Base-by-base conservation (phyloP, 2,888 invertebrate species). In the Schizotus pectinicornis region DNA sequence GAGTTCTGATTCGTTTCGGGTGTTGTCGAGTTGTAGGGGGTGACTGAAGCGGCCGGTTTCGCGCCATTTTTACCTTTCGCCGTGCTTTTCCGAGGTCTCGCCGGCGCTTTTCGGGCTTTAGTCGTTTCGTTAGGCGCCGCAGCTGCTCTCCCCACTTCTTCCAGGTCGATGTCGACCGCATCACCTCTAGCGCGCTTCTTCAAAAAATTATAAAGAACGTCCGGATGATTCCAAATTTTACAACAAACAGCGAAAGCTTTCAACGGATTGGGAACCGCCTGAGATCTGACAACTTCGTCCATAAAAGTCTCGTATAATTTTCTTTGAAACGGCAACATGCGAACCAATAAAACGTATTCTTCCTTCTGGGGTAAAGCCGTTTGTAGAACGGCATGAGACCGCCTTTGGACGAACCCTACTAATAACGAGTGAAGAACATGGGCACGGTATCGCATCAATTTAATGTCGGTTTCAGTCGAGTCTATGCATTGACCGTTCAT, bases 241-340 rank as follows among this genome's bases (percentile, higher is more conserved):
- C 97, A 98, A 77, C 98, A 98, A 55, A 98, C 96, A 12, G 98
- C 95, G 79, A 98, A 98, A 1, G 98, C 97, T 80, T 97, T 97
- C 54, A 99, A 82, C 0, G 98, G 98, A 83, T 98, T 98, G 30
- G 94, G 93, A 52, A 94, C 92, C 8, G 90, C 87, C 47, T 93
- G 91, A 11, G 89, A 89, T 14, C 93, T 84, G 0, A 94, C 92
- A 1, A 94, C 92, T 76, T 92, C 93, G 77, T 94, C 92, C 92
- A 97, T 96, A 74, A 96, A 97, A 7, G 90, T 88, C 66, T 93
- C 91, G 74, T 99, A 99, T 1, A 99, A 82, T 72, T 90, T 88
- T 8, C 95, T 84, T 79, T 99, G 98, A 70, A 97, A 87, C 1
- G 89, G 83, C 0, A 96, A 94, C 92, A 99, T 92, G 43, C 84